A percentile compares a stretch with the other conserved stretches of the same genome.
phyloP scores from a whole-genome alignment of 2,113 vertebrate genomes.

The Malaclemys terrapin region DNA sequence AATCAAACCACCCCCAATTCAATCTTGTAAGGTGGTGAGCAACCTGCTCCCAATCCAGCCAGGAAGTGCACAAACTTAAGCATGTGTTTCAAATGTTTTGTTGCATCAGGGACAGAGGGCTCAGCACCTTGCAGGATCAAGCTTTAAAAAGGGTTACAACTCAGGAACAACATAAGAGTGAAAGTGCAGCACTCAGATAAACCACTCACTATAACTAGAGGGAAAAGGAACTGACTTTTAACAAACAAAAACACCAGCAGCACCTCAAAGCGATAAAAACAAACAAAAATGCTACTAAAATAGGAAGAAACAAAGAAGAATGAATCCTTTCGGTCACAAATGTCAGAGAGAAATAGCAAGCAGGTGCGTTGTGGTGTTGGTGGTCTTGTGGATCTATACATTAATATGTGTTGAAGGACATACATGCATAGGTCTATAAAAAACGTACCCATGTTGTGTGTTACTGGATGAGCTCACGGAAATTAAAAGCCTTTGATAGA shows the following conservation, averaged over 20 bases:
- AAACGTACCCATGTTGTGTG: rapidly evolving
- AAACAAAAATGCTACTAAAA: background rate
- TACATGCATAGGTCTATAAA: rapidly evolving
- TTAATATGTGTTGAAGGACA: background rate
- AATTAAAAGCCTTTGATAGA: background rate
- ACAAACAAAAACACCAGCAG: rapidly evolving
- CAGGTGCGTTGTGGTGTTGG: too few relatives aligned
- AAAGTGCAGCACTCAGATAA: rapidly evolving
- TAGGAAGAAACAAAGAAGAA: background rate
- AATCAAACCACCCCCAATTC: background rate
- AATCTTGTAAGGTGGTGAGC: background rate
- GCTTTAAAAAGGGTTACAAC: background rate
- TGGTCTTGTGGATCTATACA: rapidly evolving
- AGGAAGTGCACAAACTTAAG: background rate
- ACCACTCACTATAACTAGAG: rapidly evolving
- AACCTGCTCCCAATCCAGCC: too few relatives aligned
- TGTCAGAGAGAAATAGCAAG: too few relatives aligned
- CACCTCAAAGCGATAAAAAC: background rate
- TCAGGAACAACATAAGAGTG: background rate
- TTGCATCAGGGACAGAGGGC: background rate
- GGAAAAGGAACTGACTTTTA: rapidly evolving
- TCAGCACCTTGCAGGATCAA: background rate
- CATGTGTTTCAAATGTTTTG: background rate
- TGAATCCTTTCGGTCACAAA: too few relatives aligned
- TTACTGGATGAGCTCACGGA: background rate